Base-by-base conservation (phyloP, 2,797 vertebrate species). In the Myotis daubentonii region DNA sequence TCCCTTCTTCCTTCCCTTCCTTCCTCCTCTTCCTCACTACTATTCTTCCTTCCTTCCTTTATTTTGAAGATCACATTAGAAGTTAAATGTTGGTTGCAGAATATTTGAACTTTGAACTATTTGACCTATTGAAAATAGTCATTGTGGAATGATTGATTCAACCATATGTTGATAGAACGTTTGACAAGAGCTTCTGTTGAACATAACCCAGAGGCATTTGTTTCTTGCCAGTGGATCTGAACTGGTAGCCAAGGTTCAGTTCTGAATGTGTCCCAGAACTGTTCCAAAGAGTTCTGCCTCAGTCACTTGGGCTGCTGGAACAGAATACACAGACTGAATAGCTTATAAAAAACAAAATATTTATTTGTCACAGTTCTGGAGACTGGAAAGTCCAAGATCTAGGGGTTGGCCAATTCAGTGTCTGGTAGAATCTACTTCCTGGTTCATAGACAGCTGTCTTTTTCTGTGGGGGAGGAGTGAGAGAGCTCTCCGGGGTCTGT, bases 81-180 rank as follows among this genome's bases (percentile, higher is more conserved):
- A 81, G 33, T 78, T 65, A 74, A 55, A 8, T 44, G 9, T 51
- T 0, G 0, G 89, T 91, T 72, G 41, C 33, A 83, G 49, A 78
- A 36, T 82, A 55, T 51, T 82, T 93, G 68, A 89, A 68, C 20
- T 81, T 75, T 23, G 38, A 93, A 60, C 28, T 65, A 1, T 70
- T 93, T 28, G 36, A 86, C 5, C 30, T 82, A 53, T 41, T 86
- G 53, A 72, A 94, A 72, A 47, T 25, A 53, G 62, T 80, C 66
- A 57, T 75, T 70, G 47, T 78, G 47, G 85, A 94, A 78, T 78
- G 57, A 80, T 17, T 23, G 20, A 71, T 95, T 95, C 83, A 44
- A 51, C 47, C 36, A 13, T 78, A 87, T 80, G 20, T 57, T 70
- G n/a, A 44, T 55, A 76, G 65, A 44, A 38, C 5, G 55, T 94